Conservation (phyloP, 2,797 vertebrate species). For the Tolypeutes matacus region DNA sequence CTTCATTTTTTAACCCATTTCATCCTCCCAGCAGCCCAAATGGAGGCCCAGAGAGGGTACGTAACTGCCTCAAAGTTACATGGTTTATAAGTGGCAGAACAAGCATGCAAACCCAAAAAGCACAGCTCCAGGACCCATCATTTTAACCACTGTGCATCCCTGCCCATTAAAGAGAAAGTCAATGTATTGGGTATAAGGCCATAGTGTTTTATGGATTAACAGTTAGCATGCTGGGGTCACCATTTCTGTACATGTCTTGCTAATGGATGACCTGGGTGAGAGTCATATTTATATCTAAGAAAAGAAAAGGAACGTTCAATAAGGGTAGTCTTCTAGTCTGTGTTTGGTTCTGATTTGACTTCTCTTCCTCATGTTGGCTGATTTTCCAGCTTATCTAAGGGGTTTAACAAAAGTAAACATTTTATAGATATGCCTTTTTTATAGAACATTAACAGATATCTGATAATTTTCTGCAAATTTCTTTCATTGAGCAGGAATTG, state of each 20-base stretch:
- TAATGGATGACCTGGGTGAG: background rate
- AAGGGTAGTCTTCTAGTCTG: background rate
- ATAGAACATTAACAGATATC: background rate
- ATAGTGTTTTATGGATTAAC: background rate
- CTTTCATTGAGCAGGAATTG: background rate
- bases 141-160: background rate
- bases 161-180: background rate
- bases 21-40: background rate
- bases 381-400: background rate
- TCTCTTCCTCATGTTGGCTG: background rate
- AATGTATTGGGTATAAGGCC: background rate
- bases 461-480: background rate
- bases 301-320: background rate
- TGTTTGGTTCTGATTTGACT: background rate
- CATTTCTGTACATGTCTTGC: background rate
- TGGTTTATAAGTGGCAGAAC: background rate
- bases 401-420: background rate
- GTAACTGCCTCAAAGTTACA: background rate
- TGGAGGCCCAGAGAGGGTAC: background rate
- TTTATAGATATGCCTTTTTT: background rate
- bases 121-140: background rate
- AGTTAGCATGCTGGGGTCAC: accelerated
- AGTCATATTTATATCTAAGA: background rate
- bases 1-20: background rate
- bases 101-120: background rate